Evolutionary conservation across 1,140 invertebrate genomes (phyloP), one percentile per base, ranked within the genome.

Genomic region (Sycophila sp.): DNA sequence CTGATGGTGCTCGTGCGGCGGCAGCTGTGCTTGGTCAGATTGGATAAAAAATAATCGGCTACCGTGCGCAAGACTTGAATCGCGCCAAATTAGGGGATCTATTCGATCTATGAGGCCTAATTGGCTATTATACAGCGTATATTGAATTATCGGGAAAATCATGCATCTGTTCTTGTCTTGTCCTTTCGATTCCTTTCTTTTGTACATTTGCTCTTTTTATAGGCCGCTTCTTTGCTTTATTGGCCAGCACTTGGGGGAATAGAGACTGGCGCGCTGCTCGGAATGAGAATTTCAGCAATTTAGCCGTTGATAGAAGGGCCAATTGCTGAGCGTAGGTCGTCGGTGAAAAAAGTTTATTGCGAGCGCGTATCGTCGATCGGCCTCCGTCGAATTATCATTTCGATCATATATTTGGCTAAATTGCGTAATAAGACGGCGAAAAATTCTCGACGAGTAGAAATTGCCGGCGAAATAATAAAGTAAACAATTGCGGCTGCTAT

Each of bases 41-140:
- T 64, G 70, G 55, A 77, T 78, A 76, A 77, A 75, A 76, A 78
- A 78, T 80, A 78, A 81, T 78, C 77, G 73, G 77, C 78, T 80
- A 80, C 77, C 69, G 79, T 77, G 71, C 71, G 65, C 63, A 11
- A 24, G 2, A 15, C 38, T 34, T 11, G 6, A 19, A 22, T 68
- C 67, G 62, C 51, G n/a, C 65, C 74, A 80, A 82, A 84, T 84
- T 80, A 80, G 11, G 45, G 78, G 78, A 78, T 80, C 78, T 83
- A 80, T 81, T 82, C 77, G 73, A 78, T 80, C 78, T 83, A 80
- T 81, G 81, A 77, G 73, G 58, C 71, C 73, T 81, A 82, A 83
- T 84, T 81, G 80, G 81, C 78, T 81, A 83, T 82, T 80, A 79
- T 73, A 74, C 69, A 5, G 45, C n/a, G 45, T 66, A 68, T 73